These are phyloP conservation scores for Trinectes maculatus DNA, from an alignment of 2,113 vertebrate genomes.

Conservation along the genomic window DNA sequence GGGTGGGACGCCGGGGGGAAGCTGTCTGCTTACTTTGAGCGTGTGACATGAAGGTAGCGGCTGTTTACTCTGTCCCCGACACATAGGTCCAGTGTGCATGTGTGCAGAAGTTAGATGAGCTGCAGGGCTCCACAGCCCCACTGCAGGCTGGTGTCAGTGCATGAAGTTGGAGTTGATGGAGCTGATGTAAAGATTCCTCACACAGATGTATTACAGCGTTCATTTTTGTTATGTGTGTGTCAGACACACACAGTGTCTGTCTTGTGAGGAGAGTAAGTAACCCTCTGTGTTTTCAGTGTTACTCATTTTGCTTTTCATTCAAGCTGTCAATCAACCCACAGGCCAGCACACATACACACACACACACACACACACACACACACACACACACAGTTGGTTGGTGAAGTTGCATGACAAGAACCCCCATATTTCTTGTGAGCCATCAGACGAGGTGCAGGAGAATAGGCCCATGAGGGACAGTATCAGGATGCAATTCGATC, in stretches of 20 bases:
- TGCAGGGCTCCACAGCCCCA: constrained; percentile 19
- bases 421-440: neutral
- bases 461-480: neutral
- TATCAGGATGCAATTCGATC: neutral
- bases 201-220: constrained; percentile 14
- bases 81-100: constrained; percentile 3
- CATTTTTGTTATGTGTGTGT: constrained; percentile 7
- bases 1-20: constrained; percentile 70
- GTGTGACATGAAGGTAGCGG: constrained; percentile 50
- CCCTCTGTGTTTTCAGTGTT: neutral
- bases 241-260: neutral
- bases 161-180: constrained; percentile 53
- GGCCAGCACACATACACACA: constrained; percentile 29
- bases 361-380: constrained; percentile 9
- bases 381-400: constrained; percentile 36
- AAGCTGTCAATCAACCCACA: constrained; percentile 36
- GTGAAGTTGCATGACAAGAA: constrained; percentile 52
- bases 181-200: constrained; percentile 17
- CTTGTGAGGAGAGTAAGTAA: neutral
- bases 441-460: neutral
- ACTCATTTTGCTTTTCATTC: neutral
- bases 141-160: constrained; percentile 39
- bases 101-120: constrained; percentile 55
- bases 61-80: constrained; percentile 14
- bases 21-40: constrained; percentile 63